Percentiles rank a stretch among this genome's conserved stretches.
phyloP scores from a whole-genome alignment of 2,888 invertebrate genomes.

The Stegophylla sp. region DNA sequence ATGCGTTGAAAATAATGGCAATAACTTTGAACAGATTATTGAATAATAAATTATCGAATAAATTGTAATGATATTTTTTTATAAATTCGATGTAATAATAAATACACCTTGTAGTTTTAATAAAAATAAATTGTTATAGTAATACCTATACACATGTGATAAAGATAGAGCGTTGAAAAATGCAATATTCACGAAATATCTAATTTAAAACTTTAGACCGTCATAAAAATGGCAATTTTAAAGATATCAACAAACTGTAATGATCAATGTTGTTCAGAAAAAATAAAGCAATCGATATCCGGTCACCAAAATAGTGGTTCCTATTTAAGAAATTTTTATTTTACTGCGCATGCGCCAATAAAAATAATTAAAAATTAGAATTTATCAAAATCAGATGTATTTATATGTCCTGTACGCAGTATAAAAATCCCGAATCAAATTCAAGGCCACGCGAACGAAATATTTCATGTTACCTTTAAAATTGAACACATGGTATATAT shows the following conservation, averaged over 20 bases:
- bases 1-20: conserved; percentile 9
- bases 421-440: too few relatives aligned
- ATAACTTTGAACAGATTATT: not conserved
- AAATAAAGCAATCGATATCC: conserved; percentile 5
- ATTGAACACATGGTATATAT: too few relatives aligned
- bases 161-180: conserved; percentile 3
- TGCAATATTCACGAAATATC: not conserved
- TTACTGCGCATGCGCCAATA: too few relatives aligned
- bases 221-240: conserved; percentile 12
- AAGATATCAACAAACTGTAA: conserved; percentile 4
- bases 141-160: not conserved
- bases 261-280: conserved; percentile 3
- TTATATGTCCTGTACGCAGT: too few relatives aligned
- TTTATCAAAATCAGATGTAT: too few relatives aligned
- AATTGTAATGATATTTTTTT: not conserved
- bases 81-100: too few relatives aligned
- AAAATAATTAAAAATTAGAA: too few relatives aligned
- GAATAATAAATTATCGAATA: conserved; percentile 10
- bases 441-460: too few relatives aligned
- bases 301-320: too few relatives aligned
- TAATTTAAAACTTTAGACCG: not conserved
- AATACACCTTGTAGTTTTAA: conserved; percentile 2
- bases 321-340: too few relatives aligned
- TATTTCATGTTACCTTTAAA: not conserved
- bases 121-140: conserved; percentile 11